These are phyloP conservation scores for Meghimatium bilineatum DNA, from an alignment of 2,888 invertebrate genomes.

Conservation along the genomic window DNA sequence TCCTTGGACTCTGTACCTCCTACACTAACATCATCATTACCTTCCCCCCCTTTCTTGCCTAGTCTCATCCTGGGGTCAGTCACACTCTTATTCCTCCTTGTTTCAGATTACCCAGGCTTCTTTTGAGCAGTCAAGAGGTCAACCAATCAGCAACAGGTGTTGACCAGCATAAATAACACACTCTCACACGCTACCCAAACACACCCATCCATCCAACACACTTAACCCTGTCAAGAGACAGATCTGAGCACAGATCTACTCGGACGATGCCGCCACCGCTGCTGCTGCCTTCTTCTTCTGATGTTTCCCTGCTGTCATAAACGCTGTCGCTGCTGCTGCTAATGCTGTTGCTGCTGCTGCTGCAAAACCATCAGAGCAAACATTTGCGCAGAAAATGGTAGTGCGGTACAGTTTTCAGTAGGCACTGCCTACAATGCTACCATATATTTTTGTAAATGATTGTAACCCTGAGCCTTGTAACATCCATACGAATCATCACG, in stretches of 20 bases:
- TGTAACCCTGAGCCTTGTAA: too few species aligned
- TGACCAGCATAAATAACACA: background rate
- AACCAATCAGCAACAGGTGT: background rate
- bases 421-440: too few species aligned
- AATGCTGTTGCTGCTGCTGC: constrained; percentile 11
- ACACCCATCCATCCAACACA: constrained; percentile 69
- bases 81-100: constrained; percentile 39
- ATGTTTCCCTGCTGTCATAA: constrained; percentile 15
- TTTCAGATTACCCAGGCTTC: constrained; percentile 55
- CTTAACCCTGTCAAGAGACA: background rate
- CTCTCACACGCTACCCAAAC: constrained; percentile 78
- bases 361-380: constrained; percentile 18
- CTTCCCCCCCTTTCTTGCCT: constrained; percentile 7
- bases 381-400: constrained; percentile 25
- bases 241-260: constrained; percentile 77
- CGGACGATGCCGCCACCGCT: constrained; percentile 31
- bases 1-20: background rate
- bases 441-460: too few species aligned
- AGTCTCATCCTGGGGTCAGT: constrained; percentile 24
- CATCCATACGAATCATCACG: too few species aligned
- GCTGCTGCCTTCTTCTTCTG: constrained; percentile 25
- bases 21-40: background rate
- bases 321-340: constrained; percentile 38
- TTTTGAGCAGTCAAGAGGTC: constrained; percentile 41
- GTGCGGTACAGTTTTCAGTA: background rate